A percentile compares a stretch with the other conserved stretches of the same genome.
phyloP scores from a whole-genome alignment of 2,888 invertebrate species.

The Phanerotoma sp. region DNA sequence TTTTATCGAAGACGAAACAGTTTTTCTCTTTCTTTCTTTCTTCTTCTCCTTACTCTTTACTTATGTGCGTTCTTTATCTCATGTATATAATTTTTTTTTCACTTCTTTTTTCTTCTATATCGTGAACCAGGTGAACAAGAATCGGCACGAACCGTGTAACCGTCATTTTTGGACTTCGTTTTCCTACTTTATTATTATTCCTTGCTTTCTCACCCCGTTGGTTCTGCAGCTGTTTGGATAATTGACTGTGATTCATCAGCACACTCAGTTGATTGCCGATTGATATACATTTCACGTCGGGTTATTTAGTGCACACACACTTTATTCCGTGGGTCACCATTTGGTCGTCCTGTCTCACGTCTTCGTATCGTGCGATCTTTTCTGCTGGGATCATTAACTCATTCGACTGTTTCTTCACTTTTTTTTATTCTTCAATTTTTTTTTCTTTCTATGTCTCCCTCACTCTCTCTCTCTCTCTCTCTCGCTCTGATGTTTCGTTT shows the following conservation, averaged over 20 bases:
- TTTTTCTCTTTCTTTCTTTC: conserved; percentile 28
- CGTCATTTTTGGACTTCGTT: conserved; percentile 1
- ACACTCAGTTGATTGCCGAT: conserved; percentile 4
- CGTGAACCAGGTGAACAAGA: conserved; percentile 1
- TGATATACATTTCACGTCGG: conserved; percentile 3
- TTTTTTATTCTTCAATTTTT: conserved; percentile 8
- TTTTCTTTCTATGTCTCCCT: background rate
- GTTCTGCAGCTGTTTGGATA: background rate
- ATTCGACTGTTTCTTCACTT: conserved; percentile 5
- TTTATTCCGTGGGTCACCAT: conserved; percentile 10
- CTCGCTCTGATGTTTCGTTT: background rate
- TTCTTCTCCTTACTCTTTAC: conserved; percentile 8
- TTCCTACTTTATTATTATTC: background rate
- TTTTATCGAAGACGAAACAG: conserved; percentile 45
- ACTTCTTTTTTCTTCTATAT: background rate
- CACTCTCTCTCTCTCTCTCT: too few relatives aligned
- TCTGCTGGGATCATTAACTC: conserved; percentile 26
- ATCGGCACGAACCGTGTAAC: conserved; percentile 5
- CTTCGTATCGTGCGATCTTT: conserved; percentile 13
- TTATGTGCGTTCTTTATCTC: too few relatives aligned
- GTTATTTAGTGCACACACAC: background rate
- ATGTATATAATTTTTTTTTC: too few relatives aligned
- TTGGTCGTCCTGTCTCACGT: conserved; percentile 18
- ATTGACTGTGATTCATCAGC: conserved; percentile 3
- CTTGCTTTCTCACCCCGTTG: background rate